Evolutionary conservation across 2,888 invertebrate species (phyloP), one percentile per base, ranked within the genome.

Genomic region (Drosophila mimica): DNA sequence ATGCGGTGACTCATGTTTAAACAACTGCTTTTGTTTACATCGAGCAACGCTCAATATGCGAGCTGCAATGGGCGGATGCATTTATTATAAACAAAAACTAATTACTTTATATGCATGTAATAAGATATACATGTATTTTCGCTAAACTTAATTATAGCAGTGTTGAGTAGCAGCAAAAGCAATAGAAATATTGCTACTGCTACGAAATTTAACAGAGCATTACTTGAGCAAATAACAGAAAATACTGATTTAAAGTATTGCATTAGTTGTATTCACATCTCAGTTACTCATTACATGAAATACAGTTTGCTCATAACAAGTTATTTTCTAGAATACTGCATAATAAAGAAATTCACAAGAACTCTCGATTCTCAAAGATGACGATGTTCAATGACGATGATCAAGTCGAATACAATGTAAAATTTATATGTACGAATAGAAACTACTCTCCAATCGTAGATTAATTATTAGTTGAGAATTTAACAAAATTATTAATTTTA

Each of bases 1-100:
- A 33, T 46, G 5, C 5, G n/a, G 52, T 74, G 72, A 74, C n/a
- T 74, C 74, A 74, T 25, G 46, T 17, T 2, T 13, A n/a, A 61
- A 58, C 30, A 34, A 33, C 8, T 8, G 6, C 3, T 64, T 58
- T 17, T 53, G 31, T 17, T 34, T 30, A 60, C n/a, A 15, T 52
- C 38, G 17, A 30, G 34, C 30, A 28, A 31, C 2, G 28, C 5
- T 11, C 38, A n/a, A 1, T 7, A 0, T 20, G 15, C 4, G 7
- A 46, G 2, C 46, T 38, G 33, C 43, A 48, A 15, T 17, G 25
- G 17, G 0, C 43, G n/a, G 49, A 38, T 70, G 59, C 48, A 63
- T 52, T 57, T 46, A 20, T 38, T 59, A 13, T 76, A 75, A 74
- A 63, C 74, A 76, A 8, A 1, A 49, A 20, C 11, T 25, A 4